phyloP scores from a whole-genome alignment of 2,113 vertebrate species.

The Myocastor coypus region DNA sequence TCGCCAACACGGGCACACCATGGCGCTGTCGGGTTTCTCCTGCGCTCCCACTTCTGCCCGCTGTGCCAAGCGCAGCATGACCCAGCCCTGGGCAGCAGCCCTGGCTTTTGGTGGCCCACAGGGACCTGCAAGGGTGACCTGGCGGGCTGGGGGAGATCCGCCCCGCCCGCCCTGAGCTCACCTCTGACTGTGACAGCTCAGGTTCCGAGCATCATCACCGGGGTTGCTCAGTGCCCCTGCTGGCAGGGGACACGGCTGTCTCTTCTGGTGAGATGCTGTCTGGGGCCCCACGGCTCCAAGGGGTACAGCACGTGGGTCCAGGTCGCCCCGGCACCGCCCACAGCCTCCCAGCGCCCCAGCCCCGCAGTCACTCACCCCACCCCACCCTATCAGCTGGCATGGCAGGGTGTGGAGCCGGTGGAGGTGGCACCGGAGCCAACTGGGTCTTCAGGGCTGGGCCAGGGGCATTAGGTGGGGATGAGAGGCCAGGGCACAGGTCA shows the following conservation, averaged over 20 bases:
- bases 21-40: neutral
- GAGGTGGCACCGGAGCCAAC: neutral
- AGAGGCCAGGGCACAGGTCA: neutral
- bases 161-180: neutral
- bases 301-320: neutral
- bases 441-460: neutral
- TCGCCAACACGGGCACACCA: neutral
- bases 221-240: constrained; percentile 48
- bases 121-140: constrained; percentile 15
- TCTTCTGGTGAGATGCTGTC: neutral
- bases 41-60: neutral
- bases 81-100: neutral
- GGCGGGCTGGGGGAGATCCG: neutral
- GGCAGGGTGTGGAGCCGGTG: neutral
- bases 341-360: neutral
- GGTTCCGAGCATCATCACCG: neutral
- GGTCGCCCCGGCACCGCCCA: neutral
- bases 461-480: neutral
- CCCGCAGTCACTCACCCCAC: neutral
- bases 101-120: neutral
- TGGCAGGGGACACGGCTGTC: neutral
- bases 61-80: neutral
- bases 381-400: neutral
- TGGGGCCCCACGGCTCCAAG: neutral
- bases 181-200: constrained; percentile 10